Evolutionary conservation across 2,797 vertebrate species (phyloP), one percentile per base, ranked within the genome.

Genomic region (Serranus cabrilla): DNA sequence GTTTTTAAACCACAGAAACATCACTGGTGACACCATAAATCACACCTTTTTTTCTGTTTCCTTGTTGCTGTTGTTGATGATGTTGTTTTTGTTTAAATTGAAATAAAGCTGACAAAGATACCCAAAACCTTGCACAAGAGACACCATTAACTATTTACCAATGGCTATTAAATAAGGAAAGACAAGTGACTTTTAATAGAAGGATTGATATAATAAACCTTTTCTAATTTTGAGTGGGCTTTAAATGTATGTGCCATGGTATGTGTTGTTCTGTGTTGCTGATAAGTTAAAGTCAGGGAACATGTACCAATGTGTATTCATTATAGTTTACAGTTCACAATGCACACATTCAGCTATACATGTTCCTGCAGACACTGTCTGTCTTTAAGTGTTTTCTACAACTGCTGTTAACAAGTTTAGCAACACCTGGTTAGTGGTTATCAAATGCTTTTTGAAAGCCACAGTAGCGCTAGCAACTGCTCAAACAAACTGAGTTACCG

Each of bases 231-330:
- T 13, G 14, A 52, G 0, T 52, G 1, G 23, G 3, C 23, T 52
- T 52, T 27, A 16, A 0, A 52, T 52, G 2, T 0, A 27, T 25
- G 21, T 25, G 23, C 7, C 7, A 52, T 27, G 3, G 1, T 27
- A 51, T 25, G 13, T 51, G 21, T 4, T 52, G 21, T 40, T 58
- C 31, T 45, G 21, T 45, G 2, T 45, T 25, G 14, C 57, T 43
- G 16, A 45, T 18, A 3, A n/a, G 27, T 21, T 37, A 63, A 18
- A 11, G 27, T 21, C 46, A 39, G 0, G 14, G 2, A 23, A 2
- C 9, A 17, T 37, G 25, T 1, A 12, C 39, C 39, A 14, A 25
- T 12, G 34, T 64, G 16, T 40, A 13, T 7, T 42, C 11, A 42
- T 25, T n/a, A 34, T 40, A 63, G 45, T 61, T 61, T n/a, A 47